Base-by-base conservation (phyloP, 2,797 vertebrate genomes). In the Moxostoma hubbsi region DNA sequence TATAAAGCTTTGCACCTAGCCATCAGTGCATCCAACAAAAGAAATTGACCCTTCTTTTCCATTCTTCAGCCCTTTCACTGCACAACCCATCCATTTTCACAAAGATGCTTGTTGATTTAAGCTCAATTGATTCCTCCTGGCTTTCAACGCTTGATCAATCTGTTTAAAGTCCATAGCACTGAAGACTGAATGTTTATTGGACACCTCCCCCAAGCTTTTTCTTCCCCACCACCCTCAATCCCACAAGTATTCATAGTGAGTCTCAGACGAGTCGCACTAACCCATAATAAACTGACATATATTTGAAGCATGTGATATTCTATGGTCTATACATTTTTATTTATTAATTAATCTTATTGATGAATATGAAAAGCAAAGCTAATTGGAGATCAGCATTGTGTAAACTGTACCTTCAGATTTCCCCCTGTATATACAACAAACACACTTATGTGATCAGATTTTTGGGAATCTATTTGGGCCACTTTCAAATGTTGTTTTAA, bases 61-160 rank as follows among this genome's bases (percentile, higher is more conserved):
- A 57, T 47, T 24, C 54, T 61, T 57, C 46, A 73, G 57, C 46
- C 43, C 62, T 57, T 67, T 85, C 84, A 83, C 82, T 50, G 7
- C 59, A 2, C 47, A 46, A 7, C 67, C 75, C 43, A 36, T 73
- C 51, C 54, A 53, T 49, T 78, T 73, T 47, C 70, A 51, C 11
- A n/a, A 18, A 67, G 73, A 66, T 69, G 51, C 36, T 73, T 77
- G 81, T 81, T 87, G 86, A 89, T 89, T 88, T 87, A 86, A 69
- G 57, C 64, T 1, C 57, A 82, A 77, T 65, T 46, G 18, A 79
- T 80, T 81, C 71, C 75, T 74, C 78, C 85, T 63, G 72, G 70
- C 76, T 87, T 84, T 87, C 55, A 87, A 82, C 77, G 79, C 84
- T 82, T 86, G 82, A 88, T 91, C 88, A 87, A 69, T 86, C 79